Evolutionary conservation across 2,113 vertebrate species (phyloP), one percentile per base, ranked within the genome.

Genomic region (Lepisosteus osseus): DNA sequence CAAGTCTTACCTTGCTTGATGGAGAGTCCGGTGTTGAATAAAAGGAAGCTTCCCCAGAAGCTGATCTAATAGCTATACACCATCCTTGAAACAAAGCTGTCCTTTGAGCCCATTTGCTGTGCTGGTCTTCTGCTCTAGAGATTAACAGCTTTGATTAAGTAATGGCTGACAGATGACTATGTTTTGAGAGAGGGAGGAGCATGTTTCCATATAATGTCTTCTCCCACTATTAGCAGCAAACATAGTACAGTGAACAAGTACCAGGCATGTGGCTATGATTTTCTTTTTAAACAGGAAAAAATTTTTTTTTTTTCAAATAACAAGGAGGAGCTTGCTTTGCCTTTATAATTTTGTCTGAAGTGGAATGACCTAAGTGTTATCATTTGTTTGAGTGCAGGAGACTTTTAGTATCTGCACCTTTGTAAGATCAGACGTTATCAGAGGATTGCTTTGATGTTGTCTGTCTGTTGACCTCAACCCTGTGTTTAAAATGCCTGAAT

Each of bases 401-500:
- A 75, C 62, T 14, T 73, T 78, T 42, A 54, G 72, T 0, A 67
- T 56, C 67, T 56, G 68, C 54, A 43, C 5, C 54, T 68, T 86
- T 84, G 84, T 74, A 68, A 74, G 74, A 68, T 54, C 61, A 78
- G 64, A 70, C 73, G 17, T 80, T 86, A 75, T 80, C 76, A 72
- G 12, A 77, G 67, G 70, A 62, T 0, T 7, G 68, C 87, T 91
- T 94, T 92, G 85, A 90, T 89, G 87, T 82, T 61, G 68, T 76
- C 80, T 78, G 74, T 85, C 78, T 80, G 86, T 86, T 89, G 84
- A 90, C 87, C 71, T 73, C 65, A 76, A 71, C 70, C 80, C 88
- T 86, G 81, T 90, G 83, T 92, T 88, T 92, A 89, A 88, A 88
- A 86, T 88, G 74, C 79, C 81, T 88, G 68, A 42, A 70, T 90